Conservation (phyloP, 2,113 vertebrate genomes). For the Synchiropus splendidus region DNA sequence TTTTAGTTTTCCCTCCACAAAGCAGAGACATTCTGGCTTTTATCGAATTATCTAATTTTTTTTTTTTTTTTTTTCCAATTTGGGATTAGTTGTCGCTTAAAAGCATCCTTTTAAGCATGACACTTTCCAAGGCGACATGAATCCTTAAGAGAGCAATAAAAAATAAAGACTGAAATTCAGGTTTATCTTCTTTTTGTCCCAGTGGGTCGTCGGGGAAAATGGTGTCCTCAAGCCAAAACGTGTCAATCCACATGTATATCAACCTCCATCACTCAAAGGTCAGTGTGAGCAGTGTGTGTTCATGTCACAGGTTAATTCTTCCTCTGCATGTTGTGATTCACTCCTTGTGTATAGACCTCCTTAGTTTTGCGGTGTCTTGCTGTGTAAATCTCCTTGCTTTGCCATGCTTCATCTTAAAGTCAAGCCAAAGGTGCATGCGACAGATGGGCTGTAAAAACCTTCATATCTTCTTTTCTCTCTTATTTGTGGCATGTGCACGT, state of each 20-base stretch:
- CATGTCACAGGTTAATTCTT: neutral
- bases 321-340: neutral
- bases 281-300: slow-evolving; percentile 11
- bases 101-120: no score
- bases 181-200: slow-evolving; percentile 7
- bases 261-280: slow-evolving; percentile 97
- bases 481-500: slow-evolving; percentile 1
- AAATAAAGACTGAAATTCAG: neutral
- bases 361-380: slow-evolving; percentile 30
- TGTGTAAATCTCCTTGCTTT: slow-evolving; percentile 14
- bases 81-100: no score
- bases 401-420: slow-evolving; percentile 3
- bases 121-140: no score
- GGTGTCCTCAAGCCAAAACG: slow-evolving; percentile 87
- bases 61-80: no score
- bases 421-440: slow-evolving; percentile 11
- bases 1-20: no score
- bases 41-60: no score
- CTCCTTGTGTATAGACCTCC: slow-evolving; percentile 16
- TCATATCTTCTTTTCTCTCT: neutral
- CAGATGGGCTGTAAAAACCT: slow-evolving; percentile 23
- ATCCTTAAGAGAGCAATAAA: no score
- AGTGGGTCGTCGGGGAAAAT: slow-evolving; percentile 88
- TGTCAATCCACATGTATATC: slow-evolving; percentile 82
- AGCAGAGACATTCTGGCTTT: no score